A percentile compares a stretch with the other conserved stretches of the same genome.
Conservation (phyloP, 2,113 vertebrate species). For the Atherinomorus stipes region DNA sequence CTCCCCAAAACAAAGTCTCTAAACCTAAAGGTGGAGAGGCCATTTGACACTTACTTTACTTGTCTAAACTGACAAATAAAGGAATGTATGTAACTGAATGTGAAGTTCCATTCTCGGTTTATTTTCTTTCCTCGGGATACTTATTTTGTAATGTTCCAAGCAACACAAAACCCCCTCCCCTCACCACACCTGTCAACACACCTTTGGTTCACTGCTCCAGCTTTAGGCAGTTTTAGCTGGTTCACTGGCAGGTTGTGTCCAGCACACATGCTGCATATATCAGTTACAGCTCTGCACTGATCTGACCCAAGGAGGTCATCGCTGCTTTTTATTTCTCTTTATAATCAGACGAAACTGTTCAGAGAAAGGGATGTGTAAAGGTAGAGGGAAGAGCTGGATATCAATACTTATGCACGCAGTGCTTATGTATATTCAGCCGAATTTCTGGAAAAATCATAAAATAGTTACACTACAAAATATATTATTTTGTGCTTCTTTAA, state of each 20-base stretch:
- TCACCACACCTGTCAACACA: no score
- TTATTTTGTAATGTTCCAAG: background rate
- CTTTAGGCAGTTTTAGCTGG: no score
- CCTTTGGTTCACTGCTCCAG: no score
- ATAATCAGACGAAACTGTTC: background rate
- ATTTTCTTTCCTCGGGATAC: background rate
- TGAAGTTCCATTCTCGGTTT: background rate
- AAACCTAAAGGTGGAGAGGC: background rate
- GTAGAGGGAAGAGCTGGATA: no score
- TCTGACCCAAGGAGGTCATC: background rate
- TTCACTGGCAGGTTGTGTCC: background rate
- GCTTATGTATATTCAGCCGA: background rate
- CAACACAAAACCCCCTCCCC: no score
- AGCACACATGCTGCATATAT: slow-evolving; percentile 1
- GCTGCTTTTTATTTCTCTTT: background rate
- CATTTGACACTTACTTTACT: slow-evolving; percentile 2
- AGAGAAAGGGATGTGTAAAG: no score
- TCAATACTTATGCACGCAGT: no score
- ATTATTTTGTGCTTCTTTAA: no score
- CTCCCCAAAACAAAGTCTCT: background rate
- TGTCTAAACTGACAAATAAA: background rate
- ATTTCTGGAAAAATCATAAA: background rate
- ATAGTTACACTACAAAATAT: background rate
- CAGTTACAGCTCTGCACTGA: background rate
- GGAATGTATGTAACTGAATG: background rate